phyloP scores from a whole-genome alignment of 2,113 vertebrate genomes.

The Rhynchopsitta pachyrhyncha region DNA sequence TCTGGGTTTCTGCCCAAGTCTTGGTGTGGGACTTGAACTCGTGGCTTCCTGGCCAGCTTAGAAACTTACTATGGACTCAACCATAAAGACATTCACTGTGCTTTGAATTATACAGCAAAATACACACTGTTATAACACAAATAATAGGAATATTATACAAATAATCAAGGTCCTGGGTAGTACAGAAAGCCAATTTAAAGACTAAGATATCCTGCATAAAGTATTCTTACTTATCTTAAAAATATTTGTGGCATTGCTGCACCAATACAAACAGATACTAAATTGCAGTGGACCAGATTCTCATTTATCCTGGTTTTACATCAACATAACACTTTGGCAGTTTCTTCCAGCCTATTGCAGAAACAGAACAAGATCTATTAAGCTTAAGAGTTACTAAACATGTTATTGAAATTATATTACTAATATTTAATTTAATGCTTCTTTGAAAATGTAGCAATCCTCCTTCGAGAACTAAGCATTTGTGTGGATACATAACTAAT shows the following conservation, averaged over 20 bases:
- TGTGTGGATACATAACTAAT: not conserved
- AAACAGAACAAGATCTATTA: not conserved
- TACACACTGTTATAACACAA: not conserved
- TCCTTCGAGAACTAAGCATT: slow-evolving; percentile 21
- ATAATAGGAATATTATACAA: not conserved
- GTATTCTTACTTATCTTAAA: not conserved
- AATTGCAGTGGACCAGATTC: not conserved
- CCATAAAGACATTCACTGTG: not conserved
- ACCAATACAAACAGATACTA: not conserved
- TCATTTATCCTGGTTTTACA: not conserved
- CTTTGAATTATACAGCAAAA: not conserved
- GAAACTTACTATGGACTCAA: not conserved
- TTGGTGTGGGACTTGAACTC: not conserved
- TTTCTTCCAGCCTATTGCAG: slow-evolving; percentile 10
- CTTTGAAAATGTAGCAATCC: not conserved
- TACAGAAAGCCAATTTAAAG: not conserved
- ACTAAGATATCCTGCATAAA: not conserved
- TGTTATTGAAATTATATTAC: not conserved
- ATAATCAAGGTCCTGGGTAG: not conserved
- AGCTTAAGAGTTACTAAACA: not conserved
- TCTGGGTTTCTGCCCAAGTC: slow-evolving; percentile 18
- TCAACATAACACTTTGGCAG: not conserved
- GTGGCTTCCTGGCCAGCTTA: not conserved
- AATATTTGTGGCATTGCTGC: not conserved
- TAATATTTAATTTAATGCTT: slow-evolving; percentile 12